Base-by-base conservation (phyloP, 2,888 invertebrate genomes). In the Colostygia pectinataria region DNA sequence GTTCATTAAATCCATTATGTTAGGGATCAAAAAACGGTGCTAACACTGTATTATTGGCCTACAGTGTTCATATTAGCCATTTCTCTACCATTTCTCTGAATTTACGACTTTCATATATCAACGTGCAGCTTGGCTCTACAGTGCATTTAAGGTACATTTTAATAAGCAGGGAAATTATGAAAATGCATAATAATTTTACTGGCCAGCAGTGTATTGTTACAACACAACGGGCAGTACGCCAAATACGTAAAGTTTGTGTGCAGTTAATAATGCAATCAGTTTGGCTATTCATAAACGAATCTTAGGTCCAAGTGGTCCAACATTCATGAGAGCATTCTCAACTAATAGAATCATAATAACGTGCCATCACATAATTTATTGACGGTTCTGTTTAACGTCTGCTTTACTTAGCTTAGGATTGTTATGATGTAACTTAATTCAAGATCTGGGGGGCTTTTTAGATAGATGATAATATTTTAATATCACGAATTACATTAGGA, bases 211-310 rank as follows among this genome's bases (percentile, higher is more conserved):
- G 40, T 44, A 47, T 31, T 36, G 23, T 10, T 18, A 14, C 15
- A 44, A 40, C n/a, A 38, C 39, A 56, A 37, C 42, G 66, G 76
- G 76, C 76, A 69, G 53, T 51, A 10, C 49, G 74, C 77, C 74
- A 76, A 68, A 71, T 71, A 71, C 24, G 13, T 62, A 68, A 8
- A 24, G 20, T 31, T 25, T 33, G 15, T 13, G n/a, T 24, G 60
- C 33, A 61, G 63, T 52, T 53, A 53, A 48, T 61, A 65, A 57
- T 20, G 37, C 36, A 43, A 32, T 27, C 25, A 38, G 15, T 18
- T 28, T 20, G 20, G 20, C 1, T 20, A 20, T 6, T 2, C 20
- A 20, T 20, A 5, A 5, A 20, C 6, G 20, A 20, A 20, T 18
- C 18, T 18, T 4, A 18, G 18, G 18, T 3, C 18, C 18, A 18